Evolutionary conservation across 2,797 vertebrate genomes (phyloP).

Genomic region (Lagodon rhomboides): DNA sequence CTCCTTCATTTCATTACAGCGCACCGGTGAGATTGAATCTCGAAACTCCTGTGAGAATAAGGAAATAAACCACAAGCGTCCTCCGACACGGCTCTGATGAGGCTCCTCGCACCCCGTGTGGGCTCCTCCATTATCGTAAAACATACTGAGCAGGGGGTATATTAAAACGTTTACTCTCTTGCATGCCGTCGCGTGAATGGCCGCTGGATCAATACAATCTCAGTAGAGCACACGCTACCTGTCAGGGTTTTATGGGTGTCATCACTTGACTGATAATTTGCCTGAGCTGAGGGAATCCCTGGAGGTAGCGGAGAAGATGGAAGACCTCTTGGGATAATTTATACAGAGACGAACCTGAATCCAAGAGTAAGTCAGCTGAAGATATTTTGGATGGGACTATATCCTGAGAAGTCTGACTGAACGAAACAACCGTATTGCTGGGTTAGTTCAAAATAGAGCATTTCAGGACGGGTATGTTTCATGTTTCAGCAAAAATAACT

Average conservation of each 20-base stretch:
- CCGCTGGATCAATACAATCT: slow-evolving; percentile 62
- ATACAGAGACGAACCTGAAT: slow-evolving; percentile 14
- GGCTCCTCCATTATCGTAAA: slow-evolving; percentile 57
- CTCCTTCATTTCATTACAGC: slow-evolving; percentile 32
- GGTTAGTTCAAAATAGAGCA: slow-evolving; percentile 13
- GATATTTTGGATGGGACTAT: neutral
- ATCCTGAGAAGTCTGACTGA: neutral
- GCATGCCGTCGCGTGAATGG: slow-evolving; percentile 32
- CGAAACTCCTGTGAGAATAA: slow-evolving; percentile 18
- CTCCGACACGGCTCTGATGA: slow-evolving; percentile 40
- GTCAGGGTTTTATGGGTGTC: slow-evolving; percentile 62
- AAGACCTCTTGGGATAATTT: slow-evolving; percentile 11
- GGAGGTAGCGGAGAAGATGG: slow-evolving; percentile 13
- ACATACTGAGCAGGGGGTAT: slow-evolving; percentile 40
- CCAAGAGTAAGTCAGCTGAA: slow-evolving; percentile 6
- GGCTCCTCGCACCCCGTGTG: slow-evolving; percentile 13
- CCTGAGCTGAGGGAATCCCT: slow-evolving; percentile 48
- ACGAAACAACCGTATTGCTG: neutral
- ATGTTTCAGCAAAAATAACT: neutral
- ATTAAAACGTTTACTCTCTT: slow-evolving; percentile 64
- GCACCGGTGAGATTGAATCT: slow-evolving; percentile 33
- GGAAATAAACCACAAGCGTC: slow-evolving; percentile 37
- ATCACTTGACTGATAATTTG: slow-evolving; percentile 69
- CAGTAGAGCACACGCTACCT: slow-evolving; percentile 33
- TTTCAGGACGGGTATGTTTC: neutral